Percentiles rank a stretch among this genome's conserved stretches.
Evolutionary conservation across 2,797 vertebrate genomes (phyloP).

Genomic region (Urosaurus nigricauda): DNA sequence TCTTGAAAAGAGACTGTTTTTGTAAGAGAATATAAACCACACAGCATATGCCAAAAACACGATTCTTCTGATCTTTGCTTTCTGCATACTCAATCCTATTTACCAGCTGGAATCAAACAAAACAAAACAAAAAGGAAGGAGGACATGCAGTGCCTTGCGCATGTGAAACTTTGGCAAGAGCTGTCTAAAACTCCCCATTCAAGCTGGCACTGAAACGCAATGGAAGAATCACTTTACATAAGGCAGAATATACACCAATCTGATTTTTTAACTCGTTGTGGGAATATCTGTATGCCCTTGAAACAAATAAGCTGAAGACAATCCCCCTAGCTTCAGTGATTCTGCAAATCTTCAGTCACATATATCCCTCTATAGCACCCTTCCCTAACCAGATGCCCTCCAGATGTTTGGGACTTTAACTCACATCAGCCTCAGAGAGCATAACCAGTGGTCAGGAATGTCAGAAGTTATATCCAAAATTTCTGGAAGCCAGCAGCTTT

Average conservation of each 20-base stretch:
- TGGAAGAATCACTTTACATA: constrained; percentile 59
- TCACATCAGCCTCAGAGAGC: background rate
- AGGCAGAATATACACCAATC: constrained; percentile 54
- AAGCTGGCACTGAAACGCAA: constrained; percentile 48
- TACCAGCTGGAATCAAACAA: constrained; percentile 33
- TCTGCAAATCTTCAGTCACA: background rate
- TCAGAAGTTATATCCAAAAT: background rate
- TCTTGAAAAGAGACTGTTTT: constrained; percentile 22
- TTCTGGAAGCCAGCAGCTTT: background rate
- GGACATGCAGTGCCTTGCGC: background rate
- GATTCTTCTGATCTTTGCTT: background rate
- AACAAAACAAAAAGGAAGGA: background rate
- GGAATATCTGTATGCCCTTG: background rate
- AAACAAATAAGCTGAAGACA: too few species aligned
- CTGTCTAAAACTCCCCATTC: constrained; percentile 3
- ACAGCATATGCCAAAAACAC: background rate
- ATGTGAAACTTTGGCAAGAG: constrained; percentile 26
- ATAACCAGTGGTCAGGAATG: background rate
- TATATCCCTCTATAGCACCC: background rate
- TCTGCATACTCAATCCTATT: constrained; percentile 9
- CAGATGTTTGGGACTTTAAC: background rate
- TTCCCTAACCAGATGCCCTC: too few species aligned
- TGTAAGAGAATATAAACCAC: constrained; percentile 17
- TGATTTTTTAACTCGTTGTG: constrained; percentile 44
- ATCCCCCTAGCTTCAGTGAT: background rate